Evolutionary conservation across 2,797 vertebrate species (phyloP).

Genomic region (Eulemur albifrons): DNA sequence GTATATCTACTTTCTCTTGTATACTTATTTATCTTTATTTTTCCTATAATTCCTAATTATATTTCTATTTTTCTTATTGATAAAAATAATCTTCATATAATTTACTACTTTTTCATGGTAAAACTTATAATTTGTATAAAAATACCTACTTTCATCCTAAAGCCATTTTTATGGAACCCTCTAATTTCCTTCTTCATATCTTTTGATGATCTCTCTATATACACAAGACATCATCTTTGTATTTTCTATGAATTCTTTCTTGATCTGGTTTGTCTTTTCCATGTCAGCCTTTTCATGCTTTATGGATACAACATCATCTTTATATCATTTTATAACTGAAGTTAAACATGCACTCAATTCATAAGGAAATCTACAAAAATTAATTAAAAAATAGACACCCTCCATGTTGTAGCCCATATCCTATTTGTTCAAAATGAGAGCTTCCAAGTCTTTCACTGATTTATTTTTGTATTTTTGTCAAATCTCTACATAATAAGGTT

Average conservation of each 20-base stretch:
- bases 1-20: background rate
- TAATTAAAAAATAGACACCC: background rate
- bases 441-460: background rate
- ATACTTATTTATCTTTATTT: background rate
- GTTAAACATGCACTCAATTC: background rate
- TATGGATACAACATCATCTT: background rate
- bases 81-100: slow-evolving; percentile 13
- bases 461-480: background rate
- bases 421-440: background rate
- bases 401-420: background rate
- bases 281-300: background rate
- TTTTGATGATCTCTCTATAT: background rate
- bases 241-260: background rate
- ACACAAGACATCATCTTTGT: background rate
- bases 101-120: background rate
- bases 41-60: background rate
- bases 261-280: background rate
- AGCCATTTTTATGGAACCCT: background rate
- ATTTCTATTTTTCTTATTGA: background rate
- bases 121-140: background rate
- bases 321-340: background rate
- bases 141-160: background rate
- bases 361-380: background rate
- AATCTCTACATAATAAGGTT: background rate
- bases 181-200: background rate